Conservation (phyloP, 2,888 invertebrate species). For the Drosophila testacea region DNA sequence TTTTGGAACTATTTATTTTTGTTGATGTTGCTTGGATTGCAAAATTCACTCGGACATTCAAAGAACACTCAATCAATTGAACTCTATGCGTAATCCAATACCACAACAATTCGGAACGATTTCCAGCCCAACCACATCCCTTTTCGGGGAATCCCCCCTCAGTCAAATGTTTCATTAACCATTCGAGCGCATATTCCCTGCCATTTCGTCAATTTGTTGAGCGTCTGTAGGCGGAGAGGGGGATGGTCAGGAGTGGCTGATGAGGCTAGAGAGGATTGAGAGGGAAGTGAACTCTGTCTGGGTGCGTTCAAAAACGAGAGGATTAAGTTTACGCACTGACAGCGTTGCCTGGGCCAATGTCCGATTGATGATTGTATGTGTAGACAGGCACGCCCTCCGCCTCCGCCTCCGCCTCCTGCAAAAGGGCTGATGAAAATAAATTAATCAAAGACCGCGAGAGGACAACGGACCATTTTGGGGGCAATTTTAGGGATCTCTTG, state of each 20-base stretch:
- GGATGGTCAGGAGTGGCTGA: no score
- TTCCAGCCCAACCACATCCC: slow-evolving; percentile 1
- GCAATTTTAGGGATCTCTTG: slow-evolving; percentile 12
- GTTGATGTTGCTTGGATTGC: slow-evolving; percentile 1
- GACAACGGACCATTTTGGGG: slow-evolving; percentile 28
- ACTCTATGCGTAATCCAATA: slow-evolving; percentile 27
- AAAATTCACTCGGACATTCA: slow-evolving; percentile 10
- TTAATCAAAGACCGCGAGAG: slow-evolving; percentile 61
- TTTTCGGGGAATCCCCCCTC: not conserved
- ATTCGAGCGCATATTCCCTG: slow-evolving; percentile 7
- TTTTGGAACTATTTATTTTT: not conserved
- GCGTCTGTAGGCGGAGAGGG: not conserved
- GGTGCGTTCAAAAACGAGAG: slow-evolving; percentile 33
- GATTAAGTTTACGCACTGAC: slow-evolving; percentile 52
- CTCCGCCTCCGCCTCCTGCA: not conserved
- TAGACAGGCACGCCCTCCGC: slow-evolving; percentile 8
- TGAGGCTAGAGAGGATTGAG: not conserved
- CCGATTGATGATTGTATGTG: slow-evolving; percentile 30
- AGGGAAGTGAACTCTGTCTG: slow-evolving; percentile 10
- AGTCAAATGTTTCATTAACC: slow-evolving; percentile 43
- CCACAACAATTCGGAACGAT: slow-evolving; percentile 24
- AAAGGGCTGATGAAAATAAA: slow-evolving; percentile 46
- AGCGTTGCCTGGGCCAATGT: slow-evolving; percentile 28
- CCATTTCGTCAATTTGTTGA: slow-evolving; percentile 21
- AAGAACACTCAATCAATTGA: slow-evolving; percentile 32